Base-by-base conservation (phyloP, 2,888 invertebrate genomes). In the Cinara cedri region DNA sequence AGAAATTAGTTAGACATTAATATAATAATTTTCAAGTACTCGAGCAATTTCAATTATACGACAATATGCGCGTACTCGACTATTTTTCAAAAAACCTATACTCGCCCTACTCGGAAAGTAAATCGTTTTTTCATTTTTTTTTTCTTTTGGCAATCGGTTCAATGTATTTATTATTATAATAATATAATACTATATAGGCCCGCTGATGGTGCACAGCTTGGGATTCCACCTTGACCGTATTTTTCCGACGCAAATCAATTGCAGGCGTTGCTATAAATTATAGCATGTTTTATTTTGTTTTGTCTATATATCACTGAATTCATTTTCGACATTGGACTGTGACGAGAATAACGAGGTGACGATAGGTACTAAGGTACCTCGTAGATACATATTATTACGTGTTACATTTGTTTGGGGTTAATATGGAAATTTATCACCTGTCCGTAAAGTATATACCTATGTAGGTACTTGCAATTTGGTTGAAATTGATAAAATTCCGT, bases 151-250 rank as follows among this genome's bases (percentile, higher is more conserved):
- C 34, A 6, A 34, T 34, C 34, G 34, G 34, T 34, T 34, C 34
- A 6, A 34, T 34, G 6, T 34, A n/a, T n/a, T n/a, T n/a, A n/a
- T n/a, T n/a, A n/a, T n/a, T n/a, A n/a, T n/a, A n/a, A n/a, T n/a
- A n/a, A n/a, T n/a, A n/a, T n/a, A n/a, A n/a, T n/a, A n/a, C n/a
- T n/a, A n/a, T n/a, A n/a, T n/a, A n/a, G n/a, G n/a, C n/a, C n/a
- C 51, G 51, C 51, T 19, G 19, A 42, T 42, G 34, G 46, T 34
- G 14, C 55, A 16, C 55, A 71, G 55, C 71, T 42, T 71, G 55
- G 11, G 55, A 42, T 55, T 55, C 10, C 16, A 21, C 71, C 55
- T 71, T 55, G 55, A 44, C 55, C 71, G 42, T 55, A 71, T 54
- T 70, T 21, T 65, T n/a, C n/a, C n/a, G n/a, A n/a, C n/a, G n/a